Conservation (phyloP, 1,140 invertebrate genomes). For the Arion vulgaris region DNA sequence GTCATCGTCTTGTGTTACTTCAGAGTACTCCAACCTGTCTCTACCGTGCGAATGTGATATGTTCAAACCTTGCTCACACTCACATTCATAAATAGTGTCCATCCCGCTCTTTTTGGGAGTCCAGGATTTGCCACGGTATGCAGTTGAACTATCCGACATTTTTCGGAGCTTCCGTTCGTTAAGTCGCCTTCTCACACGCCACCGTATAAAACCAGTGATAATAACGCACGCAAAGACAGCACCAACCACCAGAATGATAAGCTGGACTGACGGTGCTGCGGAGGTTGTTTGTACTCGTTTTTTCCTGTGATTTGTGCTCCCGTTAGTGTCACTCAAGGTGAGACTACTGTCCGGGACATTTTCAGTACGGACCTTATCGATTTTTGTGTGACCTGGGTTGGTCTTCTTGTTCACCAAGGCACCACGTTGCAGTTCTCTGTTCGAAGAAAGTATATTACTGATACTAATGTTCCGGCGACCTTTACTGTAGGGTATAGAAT, state of each 20-base stretch:
- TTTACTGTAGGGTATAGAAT: neutral
- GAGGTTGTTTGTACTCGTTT: neutral
- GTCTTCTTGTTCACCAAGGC: neutral
- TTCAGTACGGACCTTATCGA: neutral
- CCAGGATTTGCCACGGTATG: neutral
- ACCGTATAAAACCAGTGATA: conserved; percentile 15
- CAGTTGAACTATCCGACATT: neutral
- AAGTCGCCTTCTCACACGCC: neutral
- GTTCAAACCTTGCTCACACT: neutral
- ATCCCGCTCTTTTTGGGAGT: neutral
- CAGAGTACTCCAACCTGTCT: too few species aligned
- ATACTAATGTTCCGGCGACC: neutral
- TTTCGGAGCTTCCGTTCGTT: neutral
- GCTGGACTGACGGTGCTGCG: neutral
- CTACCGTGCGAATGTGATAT: neutral
- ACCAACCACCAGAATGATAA: conserved; percentile 5
- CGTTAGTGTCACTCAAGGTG: neutral
- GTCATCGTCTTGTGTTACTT: neutral
- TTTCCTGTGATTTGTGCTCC: neutral
- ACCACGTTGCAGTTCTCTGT: neutral
- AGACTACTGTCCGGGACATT: neutral
- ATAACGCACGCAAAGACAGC: neutral
- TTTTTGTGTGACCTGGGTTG: neutral
- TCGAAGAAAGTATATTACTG: neutral
- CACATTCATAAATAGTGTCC: conserved; percentile 26